These are phyloP conservation scores for Orthosia gothica DNA, from an alignment of 2,888 invertebrate species.

Conservation along the genomic window DNA sequence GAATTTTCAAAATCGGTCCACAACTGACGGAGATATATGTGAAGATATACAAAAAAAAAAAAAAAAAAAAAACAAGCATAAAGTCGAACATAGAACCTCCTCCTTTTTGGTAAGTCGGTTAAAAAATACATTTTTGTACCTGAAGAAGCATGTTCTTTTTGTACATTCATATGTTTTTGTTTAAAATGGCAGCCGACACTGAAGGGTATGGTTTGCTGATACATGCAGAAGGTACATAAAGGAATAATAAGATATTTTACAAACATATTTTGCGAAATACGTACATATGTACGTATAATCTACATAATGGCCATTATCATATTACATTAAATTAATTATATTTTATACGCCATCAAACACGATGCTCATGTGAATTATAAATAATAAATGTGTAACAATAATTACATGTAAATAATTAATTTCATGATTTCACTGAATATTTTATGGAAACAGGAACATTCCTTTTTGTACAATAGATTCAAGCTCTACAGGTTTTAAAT, in stretches of 20 bases:
- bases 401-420: conserved; percentile 25
- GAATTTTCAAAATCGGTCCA: too few species aligned
- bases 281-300: not conserved
- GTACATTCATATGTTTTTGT: not conserved
- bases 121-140: too few species aligned
- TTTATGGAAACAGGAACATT: conserved; percentile 32
- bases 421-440: conserved; percentile 41
- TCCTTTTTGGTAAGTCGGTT: too few species aligned
- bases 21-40: too few species aligned
- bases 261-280: not conserved
- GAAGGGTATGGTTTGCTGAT: not conserved
- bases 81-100: too few species aligned
- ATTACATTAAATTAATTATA: not conserved
- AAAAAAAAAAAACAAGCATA: too few species aligned
- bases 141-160: too few species aligned
- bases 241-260: not conserved
- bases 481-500: not conserved
- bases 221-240: not conserved
- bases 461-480: conserved; percentile 13
- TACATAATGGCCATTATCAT: not conserved
- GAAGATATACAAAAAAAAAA: too few species aligned
- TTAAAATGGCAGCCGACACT: not conserved
- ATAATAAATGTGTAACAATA: conserved; percentile 16
- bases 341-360: conserved; percentile 1
- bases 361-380: not conserved